These are phyloP conservation scores for Phytoseiulus persimilis DNA, from an alignment of 2,888 invertebrate species.

Conservation along the genomic window DNA sequence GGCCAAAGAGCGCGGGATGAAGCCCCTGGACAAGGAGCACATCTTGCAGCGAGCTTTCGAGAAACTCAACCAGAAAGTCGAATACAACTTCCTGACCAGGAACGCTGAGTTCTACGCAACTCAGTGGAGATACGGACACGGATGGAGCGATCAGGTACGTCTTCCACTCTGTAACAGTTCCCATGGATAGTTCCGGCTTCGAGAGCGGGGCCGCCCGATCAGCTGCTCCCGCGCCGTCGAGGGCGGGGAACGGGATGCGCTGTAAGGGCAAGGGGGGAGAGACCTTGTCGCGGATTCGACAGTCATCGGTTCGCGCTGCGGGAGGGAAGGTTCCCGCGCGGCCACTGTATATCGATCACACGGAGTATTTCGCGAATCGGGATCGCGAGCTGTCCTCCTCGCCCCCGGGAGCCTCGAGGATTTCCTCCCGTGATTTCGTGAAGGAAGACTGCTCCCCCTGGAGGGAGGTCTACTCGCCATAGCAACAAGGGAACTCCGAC, in stretches of 20 bases:
- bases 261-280: not conserved
- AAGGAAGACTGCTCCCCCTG: too few species aligned
- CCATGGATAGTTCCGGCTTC: not conserved
- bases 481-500: too few species aligned
- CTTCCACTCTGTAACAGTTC: not conserved
- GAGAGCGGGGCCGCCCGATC: not conserved
- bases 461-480: too few species aligned
- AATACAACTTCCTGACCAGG: slow-evolving; percentile 47
- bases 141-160: slow-evolving; percentile 49
- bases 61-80: slow-evolving; percentile 45
- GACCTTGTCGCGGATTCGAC: not conserved
- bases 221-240: not conserved
- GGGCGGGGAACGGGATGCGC: not conserved
- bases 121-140: slow-evolving; percentile 48
- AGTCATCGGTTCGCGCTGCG: not conserved
- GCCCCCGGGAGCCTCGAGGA: too few species aligned
- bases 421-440: too few species aligned
- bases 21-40: slow-evolving; percentile 44
- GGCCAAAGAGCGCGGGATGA: slow-evolving; percentile 47
- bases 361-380: too few species aligned
- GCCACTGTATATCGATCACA: too few species aligned
- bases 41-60: slow-evolving; percentile 45
- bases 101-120: slow-evolving; percentile 49
- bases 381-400: too few species aligned
- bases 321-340: not conserved